Evolutionary conservation across 2,888 invertebrate species (phyloP).

Genomic region (Caenorhabditis doughertyi): DNA sequence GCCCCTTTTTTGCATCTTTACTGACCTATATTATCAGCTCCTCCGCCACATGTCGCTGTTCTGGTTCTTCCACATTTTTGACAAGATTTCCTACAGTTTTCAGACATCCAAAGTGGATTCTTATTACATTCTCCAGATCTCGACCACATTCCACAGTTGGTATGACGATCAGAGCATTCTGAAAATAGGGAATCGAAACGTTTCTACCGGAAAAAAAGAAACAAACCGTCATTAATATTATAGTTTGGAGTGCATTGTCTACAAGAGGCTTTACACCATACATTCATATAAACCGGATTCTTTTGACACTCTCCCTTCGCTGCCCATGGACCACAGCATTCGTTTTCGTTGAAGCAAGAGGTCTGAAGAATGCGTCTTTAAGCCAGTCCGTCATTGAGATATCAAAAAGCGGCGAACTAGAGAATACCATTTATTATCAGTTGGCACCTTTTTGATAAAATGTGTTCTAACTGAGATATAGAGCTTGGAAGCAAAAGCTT

Average conservation of each 20-base stretch:
- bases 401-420: no score
- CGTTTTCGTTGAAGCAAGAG: conserved; percentile 78
- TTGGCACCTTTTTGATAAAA: neutral
- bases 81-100: conserved; percentile 77
- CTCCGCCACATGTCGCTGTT: conserved; percentile 62
- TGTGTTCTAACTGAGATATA: neutral
- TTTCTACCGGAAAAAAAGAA: neutral
- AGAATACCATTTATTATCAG: no score
- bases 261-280: conserved; percentile 78
- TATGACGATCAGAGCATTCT: conserved; percentile 72
- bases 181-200: conserved; percentile 10
- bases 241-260: conserved; percentile 71
- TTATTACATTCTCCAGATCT: conserved; percentile 75
- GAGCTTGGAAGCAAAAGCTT: neutral
- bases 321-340: conserved; percentile 78
- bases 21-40: conserved; percentile 20
- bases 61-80: conserved; percentile 69
- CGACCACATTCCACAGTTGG: conserved; percentile 68
- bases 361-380: conserved; percentile 40
- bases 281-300: conserved; percentile 73
- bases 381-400: no score
- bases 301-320: conserved; percentile 74
- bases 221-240: conserved; percentile 58
- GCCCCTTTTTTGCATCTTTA: no score
- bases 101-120: conserved; percentile 79